Conservation (phyloP, 2,113 vertebrate genomes). For the Nothoprocta perdicaria region DNA sequence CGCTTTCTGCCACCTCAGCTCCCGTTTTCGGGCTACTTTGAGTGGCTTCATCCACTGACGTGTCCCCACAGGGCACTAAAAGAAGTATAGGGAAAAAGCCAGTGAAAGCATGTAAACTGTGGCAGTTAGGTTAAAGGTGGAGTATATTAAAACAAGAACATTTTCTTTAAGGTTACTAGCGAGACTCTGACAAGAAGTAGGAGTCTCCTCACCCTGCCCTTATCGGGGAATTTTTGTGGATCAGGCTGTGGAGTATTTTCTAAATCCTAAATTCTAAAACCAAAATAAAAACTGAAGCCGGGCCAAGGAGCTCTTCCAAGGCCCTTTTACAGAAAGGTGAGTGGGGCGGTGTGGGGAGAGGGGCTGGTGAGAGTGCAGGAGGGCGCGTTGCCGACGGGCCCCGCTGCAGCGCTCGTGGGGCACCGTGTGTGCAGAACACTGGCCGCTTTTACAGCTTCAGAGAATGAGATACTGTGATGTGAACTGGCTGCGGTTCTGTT, state of each 20-base stretch:
- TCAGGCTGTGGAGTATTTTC: background rate
- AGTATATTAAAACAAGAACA: background rate
- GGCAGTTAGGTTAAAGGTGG: background rate
- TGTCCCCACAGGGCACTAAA: background rate
- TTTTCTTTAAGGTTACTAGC: background rate
- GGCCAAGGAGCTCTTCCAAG: background rate
- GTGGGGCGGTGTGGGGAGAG: background rate
- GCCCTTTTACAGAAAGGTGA: background rate
- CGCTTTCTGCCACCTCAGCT: background rate
- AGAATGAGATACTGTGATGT: background rate
- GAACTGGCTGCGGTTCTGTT: background rate
- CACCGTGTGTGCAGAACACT: background rate
- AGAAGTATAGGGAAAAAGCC: fast-evolving
- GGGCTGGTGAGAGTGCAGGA: background rate
- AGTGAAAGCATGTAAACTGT: background rate
- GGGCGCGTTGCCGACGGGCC: background rate
- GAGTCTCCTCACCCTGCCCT: background rate
- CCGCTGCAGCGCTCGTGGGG: background rate
- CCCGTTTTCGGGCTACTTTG: background rate
- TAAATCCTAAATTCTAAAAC: background rate
- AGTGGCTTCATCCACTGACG: background rate
- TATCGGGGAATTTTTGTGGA: background rate
- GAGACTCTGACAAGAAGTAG: background rate
- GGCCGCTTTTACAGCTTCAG: background rate
- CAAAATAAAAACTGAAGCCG: background rate